Conservation (phyloP, 2,113 vertebrate genomes). For the Anhinga anhinga region DNA sequence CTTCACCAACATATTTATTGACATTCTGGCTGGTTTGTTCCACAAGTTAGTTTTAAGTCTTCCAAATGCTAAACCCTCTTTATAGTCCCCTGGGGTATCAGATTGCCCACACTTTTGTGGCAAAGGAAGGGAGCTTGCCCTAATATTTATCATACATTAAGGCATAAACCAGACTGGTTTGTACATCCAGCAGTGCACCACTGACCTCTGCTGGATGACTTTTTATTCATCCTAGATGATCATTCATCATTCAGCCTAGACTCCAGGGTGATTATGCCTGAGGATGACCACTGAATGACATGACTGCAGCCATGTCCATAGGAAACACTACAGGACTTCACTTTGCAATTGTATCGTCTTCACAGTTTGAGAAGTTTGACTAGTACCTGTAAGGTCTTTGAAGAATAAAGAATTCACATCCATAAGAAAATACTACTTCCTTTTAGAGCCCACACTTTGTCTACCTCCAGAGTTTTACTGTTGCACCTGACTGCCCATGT, state of each 20-base stretch:
- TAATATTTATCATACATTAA: background rate
- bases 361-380: background rate
- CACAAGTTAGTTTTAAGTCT: background rate
- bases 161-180: background rate
- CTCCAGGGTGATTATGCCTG: too few species aligned
- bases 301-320: fast-evolving
- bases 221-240: background rate
- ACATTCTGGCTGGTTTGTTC: background rate
- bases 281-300: background rate
- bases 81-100: background rate
- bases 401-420: background rate
- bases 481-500: background rate
- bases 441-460: background rate
- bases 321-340: background rate
- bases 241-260: background rate
- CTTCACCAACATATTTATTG: background rate
- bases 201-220: constrained; percentile 47
- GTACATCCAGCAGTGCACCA: background rate
- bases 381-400: background rate
- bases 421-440: background rate
- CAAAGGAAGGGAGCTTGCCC: background rate
- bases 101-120: background rate
- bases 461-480: background rate
- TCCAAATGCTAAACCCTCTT: background rate
- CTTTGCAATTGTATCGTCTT: background rate